These are phyloP conservation scores for Pachymerium ferrugineum DNA, from an alignment of 2,888 invertebrate species.

Conservation along the genomic window DNA sequence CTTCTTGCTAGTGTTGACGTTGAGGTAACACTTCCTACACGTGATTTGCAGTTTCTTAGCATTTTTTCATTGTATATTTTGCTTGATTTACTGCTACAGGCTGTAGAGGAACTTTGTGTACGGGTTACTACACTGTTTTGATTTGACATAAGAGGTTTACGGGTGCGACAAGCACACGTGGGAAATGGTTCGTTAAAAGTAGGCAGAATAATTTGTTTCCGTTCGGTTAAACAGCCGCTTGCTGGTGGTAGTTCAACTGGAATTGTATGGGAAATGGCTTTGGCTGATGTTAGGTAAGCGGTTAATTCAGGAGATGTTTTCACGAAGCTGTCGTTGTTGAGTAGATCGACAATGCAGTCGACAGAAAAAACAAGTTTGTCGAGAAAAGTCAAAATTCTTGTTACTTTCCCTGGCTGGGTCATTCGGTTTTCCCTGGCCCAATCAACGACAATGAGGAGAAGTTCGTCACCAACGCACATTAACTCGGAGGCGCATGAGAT, in stretches of 20 bases:
- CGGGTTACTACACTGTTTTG: no score
- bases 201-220: no score
- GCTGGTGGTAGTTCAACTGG: neutral
- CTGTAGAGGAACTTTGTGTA: no score
- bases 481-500: neutral
- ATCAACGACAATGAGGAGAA: neutral
- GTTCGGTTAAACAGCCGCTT: neutral
- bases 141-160: no score
- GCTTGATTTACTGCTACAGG: no score
- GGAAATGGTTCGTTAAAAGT: no score
- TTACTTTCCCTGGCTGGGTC: neutral
- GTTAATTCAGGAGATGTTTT: neutral
- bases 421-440: neutral
- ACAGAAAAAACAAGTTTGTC: neutral
- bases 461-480: neutral
- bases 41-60: no score
- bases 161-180: no score
- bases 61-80: no score
- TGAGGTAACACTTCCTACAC: no score
- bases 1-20: no score
- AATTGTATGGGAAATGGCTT: neutral
- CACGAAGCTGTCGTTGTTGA: neutral
- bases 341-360: neutral
- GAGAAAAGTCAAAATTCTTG: neutral
- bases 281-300: neutral